Evolutionary conservation across 2,797 vertebrate species (phyloP), one percentile per base, ranked within the genome.

Genomic region (Stomatorhinus walkeri): DNA sequence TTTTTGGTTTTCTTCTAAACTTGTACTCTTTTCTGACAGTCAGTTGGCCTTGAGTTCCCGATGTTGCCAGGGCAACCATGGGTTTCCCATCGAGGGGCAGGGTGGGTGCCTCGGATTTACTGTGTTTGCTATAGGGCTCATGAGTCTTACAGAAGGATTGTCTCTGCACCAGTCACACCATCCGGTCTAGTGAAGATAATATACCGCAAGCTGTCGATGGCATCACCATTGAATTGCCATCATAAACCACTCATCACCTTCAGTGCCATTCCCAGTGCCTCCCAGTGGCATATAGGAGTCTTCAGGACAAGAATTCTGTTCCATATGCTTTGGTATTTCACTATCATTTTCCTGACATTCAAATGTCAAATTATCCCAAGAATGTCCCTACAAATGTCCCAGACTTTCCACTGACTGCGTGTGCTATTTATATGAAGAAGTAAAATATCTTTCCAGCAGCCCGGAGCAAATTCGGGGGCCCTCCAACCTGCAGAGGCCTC

Each of bases 1-100:
- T 92, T 88, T 54, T 83, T 81, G 90, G 89, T 68, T 91, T 90
- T 79, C 46, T 88, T 91, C 90, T 48, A 28, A 76, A 72, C 28
- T 54, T 87, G 84, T 87, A 89, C 88, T 89, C 28, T 40, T 89
- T 43, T 91, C 49, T 90, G 90, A 91, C 90, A 79, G 90, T 90
- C 64, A 87, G 88, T 83, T 46, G 22, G 51, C 88, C 90, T 89
- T 4, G 88, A 54, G 89, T 89, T 64, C 68, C 88, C 56, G 79
- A 81, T 32, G 87, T 87, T 89, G 87, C 87, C 88, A 83, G 14
- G 52, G 88, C 89, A 85, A 32, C 87, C 51, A 4, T 88, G 90
- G 43, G 85, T 87, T 88, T 88, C 59, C 83, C 61, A 1, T 76
- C 7, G 28, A 28, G 64, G 68, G 54, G 43, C 12, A 46, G 32